phyloP scores from a whole-genome alignment of 1,140 invertebrate genomes.

The Berghia stephanieae region DNA sequence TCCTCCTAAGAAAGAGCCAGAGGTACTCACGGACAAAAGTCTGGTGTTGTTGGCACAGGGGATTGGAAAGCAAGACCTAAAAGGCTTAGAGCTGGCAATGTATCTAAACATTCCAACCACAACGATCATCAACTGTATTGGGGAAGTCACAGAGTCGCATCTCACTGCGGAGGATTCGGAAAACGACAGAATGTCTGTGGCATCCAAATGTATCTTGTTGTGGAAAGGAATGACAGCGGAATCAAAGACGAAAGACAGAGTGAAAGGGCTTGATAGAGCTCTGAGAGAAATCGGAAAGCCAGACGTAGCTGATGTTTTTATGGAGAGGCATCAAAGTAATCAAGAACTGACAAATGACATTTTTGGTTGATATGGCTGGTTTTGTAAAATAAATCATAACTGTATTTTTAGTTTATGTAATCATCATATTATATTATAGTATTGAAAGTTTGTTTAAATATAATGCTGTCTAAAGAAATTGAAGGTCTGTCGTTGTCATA shows the following conservation, averaged over 20 bases:
- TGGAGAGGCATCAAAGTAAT: slow-evolving; percentile 33
- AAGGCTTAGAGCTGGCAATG: slow-evolving; percentile 36
- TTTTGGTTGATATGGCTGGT: too few relatives aligned
- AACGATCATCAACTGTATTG: slow-evolving; percentile 37
- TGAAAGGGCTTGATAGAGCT: slow-evolving; percentile 35
- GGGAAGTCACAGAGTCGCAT: background rate
- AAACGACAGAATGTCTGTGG: slow-evolving; percentile 23
- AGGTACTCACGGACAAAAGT: slow-evolving; percentile 31
- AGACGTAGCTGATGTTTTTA: slow-evolving; percentile 36
- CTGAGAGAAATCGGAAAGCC: slow-evolving; percentile 38
- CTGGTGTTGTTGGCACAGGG: slow-evolving; percentile 27
- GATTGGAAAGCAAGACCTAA: slow-evolving; percentile 31
- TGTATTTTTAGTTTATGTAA: too few relatives aligned
- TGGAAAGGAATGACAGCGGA: slow-evolving; percentile 36
- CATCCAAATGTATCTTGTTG: slow-evolving; percentile 33
- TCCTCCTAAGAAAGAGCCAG: slow-evolving; percentile 33
- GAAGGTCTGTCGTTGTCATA: too few relatives aligned
- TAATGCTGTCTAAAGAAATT: too few relatives aligned
- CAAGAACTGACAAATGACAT: slow-evolving; percentile 35
- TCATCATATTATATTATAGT: too few relatives aligned
- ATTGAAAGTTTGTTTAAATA: too few relatives aligned
- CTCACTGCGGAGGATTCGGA: slow-evolving; percentile 19
- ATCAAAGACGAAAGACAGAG: slow-evolving; percentile 32
- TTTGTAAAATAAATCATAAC: too few relatives aligned
- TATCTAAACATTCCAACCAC: slow-evolving; percentile 38